These are phyloP conservation scores for Vanessa cardui DNA, from an alignment of 2,888 invertebrate genomes.

Conservation along the genomic window DNA sequence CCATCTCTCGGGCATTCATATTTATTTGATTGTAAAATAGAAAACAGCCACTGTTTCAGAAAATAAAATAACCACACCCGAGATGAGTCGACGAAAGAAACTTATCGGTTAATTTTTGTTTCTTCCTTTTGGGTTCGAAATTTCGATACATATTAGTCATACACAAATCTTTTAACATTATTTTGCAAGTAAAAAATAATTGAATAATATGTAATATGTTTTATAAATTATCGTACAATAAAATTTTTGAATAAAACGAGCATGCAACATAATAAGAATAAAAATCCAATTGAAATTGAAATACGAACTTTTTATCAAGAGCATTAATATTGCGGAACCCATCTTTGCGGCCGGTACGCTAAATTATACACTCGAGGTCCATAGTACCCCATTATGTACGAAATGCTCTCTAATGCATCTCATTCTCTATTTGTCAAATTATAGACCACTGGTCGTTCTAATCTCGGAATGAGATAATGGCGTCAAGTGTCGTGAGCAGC, in stretches of 20 bases:
- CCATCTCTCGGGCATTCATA: no score
- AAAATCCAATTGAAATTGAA: constrained; percentile 31
- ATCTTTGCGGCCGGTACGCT: constrained; percentile 69
- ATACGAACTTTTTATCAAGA: constrained; percentile 61
- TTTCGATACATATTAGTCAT: no score
- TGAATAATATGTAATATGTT: neutral
- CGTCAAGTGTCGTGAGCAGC: constrained; percentile 59
- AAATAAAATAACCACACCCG: no score
- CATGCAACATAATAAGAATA: constrained; percentile 16
- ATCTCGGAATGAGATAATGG: constrained; percentile 71
- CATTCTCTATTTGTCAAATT: constrained; percentile 82
- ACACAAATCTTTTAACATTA: no score
- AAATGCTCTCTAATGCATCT: constrained; percentile 80
- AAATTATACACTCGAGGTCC: constrained; percentile 72
- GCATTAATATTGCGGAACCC: constrained; percentile 53
- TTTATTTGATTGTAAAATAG: no score
- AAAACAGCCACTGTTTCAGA: no score
- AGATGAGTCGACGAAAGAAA: no score
- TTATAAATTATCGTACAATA: neutral
- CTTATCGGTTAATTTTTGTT: no score
- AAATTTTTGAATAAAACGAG: neutral
- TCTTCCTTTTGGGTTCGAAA: no score
- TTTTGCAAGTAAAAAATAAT: no score
- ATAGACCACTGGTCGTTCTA: constrained; percentile 60
- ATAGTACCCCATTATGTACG: constrained; percentile 72